Percentiles rank a stretch among this genome's conserved stretches.
Evolutionary conservation across 2,888 invertebrate genomes (phyloP).

Genomic region (Cotesia congregata): DNA sequence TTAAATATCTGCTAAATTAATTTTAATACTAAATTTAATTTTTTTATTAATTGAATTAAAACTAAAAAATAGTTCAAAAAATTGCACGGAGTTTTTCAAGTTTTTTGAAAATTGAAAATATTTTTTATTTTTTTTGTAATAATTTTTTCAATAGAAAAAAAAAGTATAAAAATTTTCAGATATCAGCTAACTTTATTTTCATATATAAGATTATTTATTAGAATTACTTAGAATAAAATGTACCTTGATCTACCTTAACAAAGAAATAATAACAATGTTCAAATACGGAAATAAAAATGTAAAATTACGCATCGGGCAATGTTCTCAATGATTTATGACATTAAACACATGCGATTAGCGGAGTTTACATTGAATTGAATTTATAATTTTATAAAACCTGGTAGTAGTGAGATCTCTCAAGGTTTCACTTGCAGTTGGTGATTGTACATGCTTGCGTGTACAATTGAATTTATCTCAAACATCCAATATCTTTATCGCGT

Average conservation of each 20-base stretch:
- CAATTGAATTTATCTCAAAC: not conserved
- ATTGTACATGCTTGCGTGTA: conserved; percentile 2
- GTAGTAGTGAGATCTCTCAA: conserved; percentile 2
- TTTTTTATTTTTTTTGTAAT: not conserved
- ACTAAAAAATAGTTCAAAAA: too few relatives aligned
- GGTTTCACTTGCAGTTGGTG: not conserved
- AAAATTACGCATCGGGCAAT: conserved; percentile 21
- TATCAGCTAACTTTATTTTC: not conserved
- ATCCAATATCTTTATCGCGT: not conserved
- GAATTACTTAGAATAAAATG: not conserved
- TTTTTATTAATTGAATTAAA: too few relatives aligned
- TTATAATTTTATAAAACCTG: not conserved
- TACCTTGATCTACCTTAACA: conserved; percentile 10
- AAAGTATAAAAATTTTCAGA: too few relatives aligned
- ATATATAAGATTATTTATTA: not conserved
- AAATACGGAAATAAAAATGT: conserved; percentile 18
- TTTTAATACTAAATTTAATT: too few relatives aligned
- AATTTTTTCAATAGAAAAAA: not conserved
- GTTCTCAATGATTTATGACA: conserved; percentile 1
- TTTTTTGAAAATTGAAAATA: not conserved
- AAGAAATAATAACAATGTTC: not conserved
- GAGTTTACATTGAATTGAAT: conserved; percentile 15
- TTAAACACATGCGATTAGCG: not conserved
- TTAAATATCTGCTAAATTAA: too few relatives aligned
- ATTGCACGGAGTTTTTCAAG: too few relatives aligned